Conservation (phyloP, 2,888 invertebrate genomes). For the Aleiodes alternator region DNA sequence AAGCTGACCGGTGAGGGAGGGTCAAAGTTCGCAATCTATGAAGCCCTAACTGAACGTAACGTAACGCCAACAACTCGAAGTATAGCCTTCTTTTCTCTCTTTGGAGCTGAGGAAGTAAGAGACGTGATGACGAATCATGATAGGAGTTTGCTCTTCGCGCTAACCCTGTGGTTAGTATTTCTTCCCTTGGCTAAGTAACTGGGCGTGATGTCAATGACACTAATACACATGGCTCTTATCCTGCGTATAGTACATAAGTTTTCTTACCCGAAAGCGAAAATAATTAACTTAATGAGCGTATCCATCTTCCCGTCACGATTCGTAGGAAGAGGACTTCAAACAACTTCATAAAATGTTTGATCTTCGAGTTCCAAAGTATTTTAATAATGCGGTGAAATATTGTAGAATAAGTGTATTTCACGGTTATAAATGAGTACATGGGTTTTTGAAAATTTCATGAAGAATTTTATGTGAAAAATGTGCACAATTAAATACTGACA, state of each 20-base stretch:
- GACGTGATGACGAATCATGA: conserved; percentile 51
- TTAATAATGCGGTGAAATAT: too few species aligned
- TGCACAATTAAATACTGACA: too few species aligned
- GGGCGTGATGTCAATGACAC: conserved; percentile 40
- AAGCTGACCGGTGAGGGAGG: conserved; percentile 10
- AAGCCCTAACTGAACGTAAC: conserved; percentile 4
- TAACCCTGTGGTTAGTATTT: neutral
- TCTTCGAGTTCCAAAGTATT: too few species aligned
- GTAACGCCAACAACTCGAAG: neutral
- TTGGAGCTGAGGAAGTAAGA: conserved; percentile 31
- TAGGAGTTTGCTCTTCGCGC: conserved; percentile 33
- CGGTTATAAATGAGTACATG: too few species aligned
- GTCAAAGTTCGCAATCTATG: conserved; percentile 22
- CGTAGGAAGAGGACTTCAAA: conserved; percentile 26
- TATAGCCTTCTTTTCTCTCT: conserved; percentile 1
- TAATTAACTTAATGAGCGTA: conserved; percentile 44
- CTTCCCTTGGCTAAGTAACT: neutral
- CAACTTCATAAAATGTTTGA: neutral
- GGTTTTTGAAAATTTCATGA: too few species aligned
- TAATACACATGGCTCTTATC: neutral
- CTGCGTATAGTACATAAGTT: neutral
- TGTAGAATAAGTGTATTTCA: too few species aligned
- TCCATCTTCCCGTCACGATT: conserved; percentile 36
- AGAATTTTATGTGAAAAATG: too few species aligned
- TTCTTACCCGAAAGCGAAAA: conserved; percentile 32